Base-by-base conservation (phyloP, 2,113 vertebrate genomes). In the Morone chrysops region DNA sequence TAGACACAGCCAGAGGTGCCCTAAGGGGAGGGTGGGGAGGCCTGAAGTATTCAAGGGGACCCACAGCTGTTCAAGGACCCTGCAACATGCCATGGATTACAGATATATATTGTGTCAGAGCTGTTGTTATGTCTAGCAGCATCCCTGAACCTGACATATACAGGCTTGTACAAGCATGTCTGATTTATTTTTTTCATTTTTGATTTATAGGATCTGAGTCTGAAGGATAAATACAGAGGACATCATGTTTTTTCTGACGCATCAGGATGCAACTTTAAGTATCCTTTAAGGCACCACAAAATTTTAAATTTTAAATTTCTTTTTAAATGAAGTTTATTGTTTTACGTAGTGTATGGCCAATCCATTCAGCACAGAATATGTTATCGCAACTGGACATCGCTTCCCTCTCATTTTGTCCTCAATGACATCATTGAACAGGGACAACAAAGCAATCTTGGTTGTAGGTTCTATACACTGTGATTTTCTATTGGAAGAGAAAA, bases 1-100 rank as follows among this genome's bases (percentile, higher is more conserved):
- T 60, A 85, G 69, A 70, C 41, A 66, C 70, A 48, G 36, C 56
- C 54, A 62, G 47, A 47, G 57, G 48, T 78, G 51, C n/a, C 47
- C 22, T 63, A 7, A 59, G 41, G 38, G 51, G 38, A 67, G 50
- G 9, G 11, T 31, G n/a, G 43, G 43, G 65, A 51, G 41, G 18
- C 9, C n/a, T 50, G 75, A 50, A 36, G 45, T 16, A 56, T 12
- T 66, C 20, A 31, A 17, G 61, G 38, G 38, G 36, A 1, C 43
- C 11, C 17, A 63, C 13, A 25, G 43, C n/a, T 57, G 56, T 38
- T 31, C 17, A 71, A 0, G 53, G 12, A 80, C 47, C 41, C 54
- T 65, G 38, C 11, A 14, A 36, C 63, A 65, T 38, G 38, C 6
- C 11, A 1, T 47, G 4, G 14, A 70, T 51, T 73, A 75, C 60